Base-by-base conservation (phyloP, 2,797 vertebrate genomes). In the Sitta carolinensis region DNA sequence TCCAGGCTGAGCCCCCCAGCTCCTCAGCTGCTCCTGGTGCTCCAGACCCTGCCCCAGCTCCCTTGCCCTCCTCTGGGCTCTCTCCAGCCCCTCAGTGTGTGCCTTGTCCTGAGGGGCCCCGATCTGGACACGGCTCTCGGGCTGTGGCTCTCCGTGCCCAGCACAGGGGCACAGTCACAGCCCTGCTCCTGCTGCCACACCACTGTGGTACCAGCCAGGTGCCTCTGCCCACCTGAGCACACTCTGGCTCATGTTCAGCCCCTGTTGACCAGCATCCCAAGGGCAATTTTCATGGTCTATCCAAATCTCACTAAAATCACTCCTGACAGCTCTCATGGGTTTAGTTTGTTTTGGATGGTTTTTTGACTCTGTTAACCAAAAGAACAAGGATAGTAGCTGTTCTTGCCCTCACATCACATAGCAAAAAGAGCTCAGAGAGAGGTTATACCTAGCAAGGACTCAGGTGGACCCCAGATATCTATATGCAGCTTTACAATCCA, bases 251-350 rank as follows among this genome's bases (percentile, higher is more conserved):
- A 1, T 7, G 22, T 7, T 45, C 72, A 30, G 29, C 25, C 5
- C 2, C 32, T 42, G 12, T 2, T 0, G 43, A 5, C 2, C 29
- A 77, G 10, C 15, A 17, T 5, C 10, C 11, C 27, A 5, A n/a
- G 22, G 59, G 17, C 2, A 6, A 6, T 54, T 72, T 54, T 32
- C 2, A 0, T 5, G 2, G 11, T 52, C 7, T 74, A 14, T 72
- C n/a, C 69, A 73, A 77, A 82, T 61, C 27, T 57, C 36, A 27
- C 29, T 45, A 52, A 78, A 66, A 61, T 61, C 59, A 59, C 22
- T 82, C 14, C 38, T 51, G 45, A 26, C 4, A 32, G 14, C 15
- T 73, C 16, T 47, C 20, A 34, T 29, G 30, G 32, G 4, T 50
- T 89, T 47, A 14, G 3, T 78, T n/a, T 38, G 13, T 11, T 38